These are phyloP conservation scores for Tenthredo scrophulariae DNA, from an alignment of 2,888 invertebrate genomes.

Conservation along the genomic window DNA sequence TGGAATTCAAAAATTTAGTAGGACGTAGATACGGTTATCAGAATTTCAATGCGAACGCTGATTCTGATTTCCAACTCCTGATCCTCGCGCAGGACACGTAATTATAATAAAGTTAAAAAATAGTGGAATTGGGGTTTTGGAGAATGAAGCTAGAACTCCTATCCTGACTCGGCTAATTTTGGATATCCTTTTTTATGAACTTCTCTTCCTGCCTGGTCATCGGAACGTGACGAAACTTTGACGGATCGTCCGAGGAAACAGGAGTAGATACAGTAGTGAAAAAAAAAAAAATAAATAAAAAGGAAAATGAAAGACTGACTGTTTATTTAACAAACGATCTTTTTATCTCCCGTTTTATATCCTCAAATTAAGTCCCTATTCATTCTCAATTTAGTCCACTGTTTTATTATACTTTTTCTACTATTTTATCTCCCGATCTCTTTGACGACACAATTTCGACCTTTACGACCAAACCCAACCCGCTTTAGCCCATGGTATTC, in stretches of 20 bases:
- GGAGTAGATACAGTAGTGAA: not conserved
- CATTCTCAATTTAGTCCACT: slow-evolving; percentile 26
- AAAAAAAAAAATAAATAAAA: not conserved
- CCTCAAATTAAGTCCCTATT: slow-evolving; percentile 25
- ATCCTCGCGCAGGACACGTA: not conserved
- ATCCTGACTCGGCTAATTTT: not conserved
- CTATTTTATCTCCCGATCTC: slow-evolving; percentile 9
- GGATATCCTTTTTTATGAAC: not conserved
- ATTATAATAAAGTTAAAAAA: not conserved
- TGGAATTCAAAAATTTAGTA: not conserved
- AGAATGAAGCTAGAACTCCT: not conserved
- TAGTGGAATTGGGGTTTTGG: not conserved
- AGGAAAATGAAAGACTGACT: not conserved
- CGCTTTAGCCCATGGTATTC: not conserved
- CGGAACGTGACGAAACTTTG: not conserved
- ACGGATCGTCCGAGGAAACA: not conserved
- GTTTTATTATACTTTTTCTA: slow-evolving; percentile 20
- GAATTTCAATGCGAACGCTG: not conserved
- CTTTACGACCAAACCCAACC: slow-evolving; percentile 8
- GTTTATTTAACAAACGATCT: slow-evolving; percentile 23
- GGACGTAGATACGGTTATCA: not conserved
- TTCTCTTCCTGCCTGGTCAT: not conserved
- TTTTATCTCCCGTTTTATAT: slow-evolving; percentile 21
- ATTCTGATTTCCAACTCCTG: too few relatives aligned
- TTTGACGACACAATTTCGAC: slow-evolving; percentile 43